Conservation (phyloP, 2,888 invertebrate species). For the Pseudococcus longispinus region DNA sequence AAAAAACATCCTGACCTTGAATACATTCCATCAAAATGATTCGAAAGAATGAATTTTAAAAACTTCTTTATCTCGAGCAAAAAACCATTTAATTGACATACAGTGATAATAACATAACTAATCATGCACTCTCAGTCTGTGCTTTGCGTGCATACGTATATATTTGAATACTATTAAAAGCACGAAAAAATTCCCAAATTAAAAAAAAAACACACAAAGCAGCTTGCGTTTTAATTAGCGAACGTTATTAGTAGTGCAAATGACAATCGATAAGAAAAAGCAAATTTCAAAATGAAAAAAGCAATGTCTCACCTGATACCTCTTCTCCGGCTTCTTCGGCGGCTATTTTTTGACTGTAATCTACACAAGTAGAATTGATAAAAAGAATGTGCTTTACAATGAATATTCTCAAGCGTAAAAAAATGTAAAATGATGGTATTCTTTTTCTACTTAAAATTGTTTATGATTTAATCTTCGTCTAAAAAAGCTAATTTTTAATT, state of each 20-base stretch:
- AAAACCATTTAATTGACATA: neutral
- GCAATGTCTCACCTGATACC: constrained; percentile 54
- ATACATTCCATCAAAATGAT: neutral
- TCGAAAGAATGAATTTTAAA: neutral
- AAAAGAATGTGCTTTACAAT: constrained; percentile 18
- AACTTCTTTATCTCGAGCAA: neutral
- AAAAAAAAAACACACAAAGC: neutral
- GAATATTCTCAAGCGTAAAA: neutral
- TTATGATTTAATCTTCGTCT: too few species aligned
- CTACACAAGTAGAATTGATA: constrained; percentile 52
- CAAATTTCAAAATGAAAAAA: constrained; percentile 1
- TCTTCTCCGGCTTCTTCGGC: constrained; percentile 55
- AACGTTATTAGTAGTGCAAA: too few species aligned
- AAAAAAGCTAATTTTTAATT: too few species aligned
- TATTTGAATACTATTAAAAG: neutral
- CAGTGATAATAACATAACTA: neutral
- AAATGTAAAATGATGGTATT: neutral
- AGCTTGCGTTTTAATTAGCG: neutral
- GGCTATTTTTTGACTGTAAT: constrained; percentile 49
- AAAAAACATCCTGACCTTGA: neutral
- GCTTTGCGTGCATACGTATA: neutral
- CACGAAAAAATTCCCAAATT: neutral
- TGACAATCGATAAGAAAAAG: neutral
- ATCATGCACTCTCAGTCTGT: neutral
- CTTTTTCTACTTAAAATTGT: neutral